A percentile compares a stretch with the other conserved stretches of the same genome.
These are phyloP conservation scores for Anolis carolinensis DNA, from an alignment of 2,113 vertebrate species.

Conservation along the genomic window DNA sequence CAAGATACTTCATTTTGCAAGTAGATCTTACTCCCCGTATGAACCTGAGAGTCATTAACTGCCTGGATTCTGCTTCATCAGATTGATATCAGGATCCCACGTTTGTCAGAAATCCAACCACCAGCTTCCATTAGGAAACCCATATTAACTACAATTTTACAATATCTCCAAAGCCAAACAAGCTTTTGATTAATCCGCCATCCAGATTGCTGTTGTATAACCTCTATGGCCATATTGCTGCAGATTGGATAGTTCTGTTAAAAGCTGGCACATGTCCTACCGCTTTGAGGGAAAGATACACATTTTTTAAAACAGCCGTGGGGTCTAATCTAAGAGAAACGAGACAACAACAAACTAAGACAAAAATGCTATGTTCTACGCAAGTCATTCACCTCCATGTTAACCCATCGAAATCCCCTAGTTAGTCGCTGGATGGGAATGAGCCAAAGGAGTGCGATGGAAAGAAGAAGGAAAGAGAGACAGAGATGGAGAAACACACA, in stretches of 20 bases:
- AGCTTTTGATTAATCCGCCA: background rate
- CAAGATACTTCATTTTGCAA: background rate
- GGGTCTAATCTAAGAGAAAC: conserved; percentile 41
- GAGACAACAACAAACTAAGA: conserved; percentile 27
- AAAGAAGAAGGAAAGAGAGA: conserved; percentile 25
- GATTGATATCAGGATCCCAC: background rate
- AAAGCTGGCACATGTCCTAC: background rate
- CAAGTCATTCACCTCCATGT: conserved; percentile 61
- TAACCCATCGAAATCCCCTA: conserved; percentile 64
- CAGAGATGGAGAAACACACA: conserved; percentile 14
- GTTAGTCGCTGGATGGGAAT: conserved; percentile 44
- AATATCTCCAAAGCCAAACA: background rate
- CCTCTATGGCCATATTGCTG: background rate
- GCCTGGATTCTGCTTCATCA: background rate
- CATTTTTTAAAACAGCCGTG: conserved; percentile 14
- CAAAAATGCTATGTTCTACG: background rate
- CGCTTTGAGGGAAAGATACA: background rate
- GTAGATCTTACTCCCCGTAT: background rate
- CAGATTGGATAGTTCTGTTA: background rate
- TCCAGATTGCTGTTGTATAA: conserved; percentile 14
- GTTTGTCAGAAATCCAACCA: background rate
- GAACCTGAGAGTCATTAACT: background rate
- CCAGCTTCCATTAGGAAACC: background rate
- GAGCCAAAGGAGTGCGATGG: conserved; percentile 28
- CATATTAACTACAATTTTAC: background rate